Evolutionary conservation across 2,797 vertebrate species (phyloP).

Genomic region (Paramormyrops hopkinsi): DNA sequence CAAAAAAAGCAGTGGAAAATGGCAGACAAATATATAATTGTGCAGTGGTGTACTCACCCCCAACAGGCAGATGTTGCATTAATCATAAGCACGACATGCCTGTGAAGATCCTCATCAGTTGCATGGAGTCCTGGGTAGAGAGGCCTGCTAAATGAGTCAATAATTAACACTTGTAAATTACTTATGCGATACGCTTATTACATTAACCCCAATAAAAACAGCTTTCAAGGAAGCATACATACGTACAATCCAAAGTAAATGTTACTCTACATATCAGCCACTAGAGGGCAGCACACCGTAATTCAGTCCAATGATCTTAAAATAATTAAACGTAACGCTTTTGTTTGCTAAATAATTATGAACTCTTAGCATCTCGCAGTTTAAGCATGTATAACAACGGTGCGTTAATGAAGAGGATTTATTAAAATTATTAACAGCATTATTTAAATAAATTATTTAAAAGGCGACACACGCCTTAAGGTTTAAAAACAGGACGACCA

Average conservation of each 20-base stretch:
- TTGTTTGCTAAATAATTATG: neutral
- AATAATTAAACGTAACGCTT: neutral
- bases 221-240: neutral
- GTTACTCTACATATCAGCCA: neutral
- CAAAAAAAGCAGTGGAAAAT: neutral
- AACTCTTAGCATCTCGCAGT: neutral
- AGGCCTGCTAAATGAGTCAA: neutral
- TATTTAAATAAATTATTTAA: neutral
- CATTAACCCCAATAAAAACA: neutral
- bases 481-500: neutral
- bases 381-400: neutral
- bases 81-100: neutral
- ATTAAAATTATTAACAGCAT: neutral
- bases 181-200: neutral
- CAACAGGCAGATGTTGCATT: neutral
- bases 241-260: neutral
- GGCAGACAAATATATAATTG: neutral
- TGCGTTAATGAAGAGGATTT: neutral
- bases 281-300: constrained; percentile 12
- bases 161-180: neutral
- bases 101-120: too few relatives aligned
- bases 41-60: neutral
- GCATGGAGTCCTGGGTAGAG: neutral
- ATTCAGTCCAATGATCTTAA: neutral
- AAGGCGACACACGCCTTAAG: neutral